Conservation (phyloP, 2,797 vertebrate species). For the Epinephelus coioides region DNA sequence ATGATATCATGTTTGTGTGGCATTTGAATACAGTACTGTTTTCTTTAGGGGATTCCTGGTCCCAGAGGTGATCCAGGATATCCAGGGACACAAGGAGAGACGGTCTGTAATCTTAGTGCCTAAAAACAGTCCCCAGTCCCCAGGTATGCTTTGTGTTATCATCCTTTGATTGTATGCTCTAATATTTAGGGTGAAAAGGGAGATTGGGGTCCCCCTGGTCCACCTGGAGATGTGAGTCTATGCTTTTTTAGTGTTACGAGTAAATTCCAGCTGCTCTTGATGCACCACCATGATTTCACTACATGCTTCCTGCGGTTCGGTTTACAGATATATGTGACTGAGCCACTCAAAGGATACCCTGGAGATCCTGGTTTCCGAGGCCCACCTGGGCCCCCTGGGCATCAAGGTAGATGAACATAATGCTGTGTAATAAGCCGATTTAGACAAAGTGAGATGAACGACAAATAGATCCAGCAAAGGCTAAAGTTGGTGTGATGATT, state of each 20-base stretch:
- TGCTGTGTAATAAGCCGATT: not conserved
- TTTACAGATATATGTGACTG: constrained; percentile 52
- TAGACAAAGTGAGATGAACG: not conserved
- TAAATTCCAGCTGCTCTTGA: not conserved
- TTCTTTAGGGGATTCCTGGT: constrained; percentile 69
- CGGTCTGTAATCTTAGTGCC: constrained; percentile 43
- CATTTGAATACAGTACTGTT: constrained; percentile 35
- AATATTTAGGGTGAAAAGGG: constrained; percentile 76
- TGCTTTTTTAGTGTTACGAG: not conserved
- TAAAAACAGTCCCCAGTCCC: not conserved
- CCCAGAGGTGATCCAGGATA: constrained; percentile 58
- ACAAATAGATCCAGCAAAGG: not conserved
- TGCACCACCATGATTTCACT: not conserved
- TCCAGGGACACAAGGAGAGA: constrained; percentile 53
- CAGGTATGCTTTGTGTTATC: not conserved
- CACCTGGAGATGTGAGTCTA: constrained; percentile 62
- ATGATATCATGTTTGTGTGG: not conserved
- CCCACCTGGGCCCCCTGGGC: constrained; percentile 54
- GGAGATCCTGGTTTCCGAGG: constrained; percentile 75
- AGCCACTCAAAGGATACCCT: constrained; percentile 57
- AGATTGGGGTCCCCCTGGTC: constrained; percentile 60
- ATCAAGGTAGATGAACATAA: constrained; percentile 46
- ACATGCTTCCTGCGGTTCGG: not conserved
- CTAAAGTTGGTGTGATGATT: not conserved
- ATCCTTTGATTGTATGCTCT: constrained; percentile 12